Conservation (phyloP, 2,113 vertebrate genomes). For the Psilopsiagon aurifrons region DNA sequence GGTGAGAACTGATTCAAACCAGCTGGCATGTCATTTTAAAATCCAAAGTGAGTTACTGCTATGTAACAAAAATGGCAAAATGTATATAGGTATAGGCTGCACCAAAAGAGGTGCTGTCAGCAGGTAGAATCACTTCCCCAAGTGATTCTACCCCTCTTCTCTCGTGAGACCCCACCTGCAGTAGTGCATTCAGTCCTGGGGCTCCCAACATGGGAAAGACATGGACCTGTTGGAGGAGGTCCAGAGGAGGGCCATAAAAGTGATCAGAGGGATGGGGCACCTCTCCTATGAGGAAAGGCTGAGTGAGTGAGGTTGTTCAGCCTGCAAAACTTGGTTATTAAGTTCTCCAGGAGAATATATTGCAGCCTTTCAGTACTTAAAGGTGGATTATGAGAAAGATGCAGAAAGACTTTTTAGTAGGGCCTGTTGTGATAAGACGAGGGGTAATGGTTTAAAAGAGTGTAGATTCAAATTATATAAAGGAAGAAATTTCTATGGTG, state of each 20-base stretch:
- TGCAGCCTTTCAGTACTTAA: neutral
- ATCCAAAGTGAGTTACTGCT: neutral
- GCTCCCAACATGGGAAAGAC: neutral
- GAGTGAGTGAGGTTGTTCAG: neutral
- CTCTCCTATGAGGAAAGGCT: neutral
- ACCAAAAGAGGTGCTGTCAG: accelerated
- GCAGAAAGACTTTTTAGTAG: neutral
- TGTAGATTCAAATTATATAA: accelerated
- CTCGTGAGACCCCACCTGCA: neutral
- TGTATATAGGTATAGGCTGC: too few species aligned
- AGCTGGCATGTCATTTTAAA: neutral
- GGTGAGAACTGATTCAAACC: neutral
- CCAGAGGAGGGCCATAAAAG: neutral
- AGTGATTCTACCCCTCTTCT: neutral
- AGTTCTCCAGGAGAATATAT: neutral
- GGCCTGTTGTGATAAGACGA: neutral
- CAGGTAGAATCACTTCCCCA: neutral
- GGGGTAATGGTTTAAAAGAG: neutral
- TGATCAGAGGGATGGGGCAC: neutral
- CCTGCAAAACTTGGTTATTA: neutral
- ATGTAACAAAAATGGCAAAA: neutral
- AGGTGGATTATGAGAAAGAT: neutral
- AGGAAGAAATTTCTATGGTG: neutral
- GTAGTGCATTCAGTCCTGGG: neutral
- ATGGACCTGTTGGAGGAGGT: neutral